A percentile compares a stretch with the other conserved stretches of the same genome.
Conservation (phyloP, 2,888 invertebrate genomes). For the Aleiodes testaceus region DNA sequence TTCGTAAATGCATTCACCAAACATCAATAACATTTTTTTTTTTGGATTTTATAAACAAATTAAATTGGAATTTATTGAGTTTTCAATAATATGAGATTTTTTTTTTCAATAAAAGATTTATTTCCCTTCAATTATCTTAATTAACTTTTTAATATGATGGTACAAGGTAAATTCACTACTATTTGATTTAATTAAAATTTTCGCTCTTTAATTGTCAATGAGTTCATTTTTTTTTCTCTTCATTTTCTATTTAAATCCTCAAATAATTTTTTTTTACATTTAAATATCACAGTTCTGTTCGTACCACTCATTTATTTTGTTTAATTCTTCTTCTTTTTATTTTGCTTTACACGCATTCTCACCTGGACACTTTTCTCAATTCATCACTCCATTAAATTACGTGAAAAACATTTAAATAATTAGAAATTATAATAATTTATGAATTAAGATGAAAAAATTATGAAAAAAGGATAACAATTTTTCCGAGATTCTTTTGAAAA, state of each 20-base stretch:
- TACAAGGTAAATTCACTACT: constrained; percentile 25
- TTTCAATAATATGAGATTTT: not conserved
- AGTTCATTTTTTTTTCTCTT: constrained; percentile 40
- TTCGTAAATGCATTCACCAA: not conserved
- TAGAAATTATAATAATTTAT: constrained; percentile 18
- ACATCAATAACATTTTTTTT: constrained; percentile 16
- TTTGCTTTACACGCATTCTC: constrained; percentile 41
- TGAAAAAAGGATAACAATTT: no score
- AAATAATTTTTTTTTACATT: constrained; percentile 68
- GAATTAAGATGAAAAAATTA: no score
- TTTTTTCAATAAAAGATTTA: not conserved
- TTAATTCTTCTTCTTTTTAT: constrained; percentile 50
- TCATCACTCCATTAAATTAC: constrained; percentile 6
- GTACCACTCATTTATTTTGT: constrained; percentile 68
- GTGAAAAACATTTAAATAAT: not conserved
- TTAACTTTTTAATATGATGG: constrained; percentile 10
- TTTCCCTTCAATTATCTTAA: constrained; percentile 6
- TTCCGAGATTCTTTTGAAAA: no score
- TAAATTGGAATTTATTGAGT: constrained; percentile 14
- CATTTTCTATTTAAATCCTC: constrained; percentile 48
- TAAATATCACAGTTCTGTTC: constrained; percentile 73
- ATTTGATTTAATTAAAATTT: constrained; percentile 45
- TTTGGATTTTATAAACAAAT: constrained; percentile 16
- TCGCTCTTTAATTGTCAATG: constrained; percentile 53
- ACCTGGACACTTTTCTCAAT: constrained; percentile 42